A percentile compares a stretch with the other conserved stretches of the same genome.
phyloP scores from a whole-genome alignment of 2,113 vertebrate species.

The Forbesichthys papilliferus region DNA sequence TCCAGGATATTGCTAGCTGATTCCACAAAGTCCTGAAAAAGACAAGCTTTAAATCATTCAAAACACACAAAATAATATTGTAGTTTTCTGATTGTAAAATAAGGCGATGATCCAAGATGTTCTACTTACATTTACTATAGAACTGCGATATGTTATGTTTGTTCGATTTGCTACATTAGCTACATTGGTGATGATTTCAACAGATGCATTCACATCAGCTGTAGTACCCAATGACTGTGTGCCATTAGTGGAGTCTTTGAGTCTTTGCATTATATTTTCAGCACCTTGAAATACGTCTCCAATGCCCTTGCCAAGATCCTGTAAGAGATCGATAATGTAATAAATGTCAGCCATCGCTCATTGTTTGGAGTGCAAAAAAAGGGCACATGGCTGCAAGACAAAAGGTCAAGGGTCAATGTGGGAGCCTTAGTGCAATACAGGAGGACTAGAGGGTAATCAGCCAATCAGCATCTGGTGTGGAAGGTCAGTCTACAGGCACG shows the following conservation, averaged over 20 bases:
- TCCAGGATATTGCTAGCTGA: conserved; percentile 71
- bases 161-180: background rate
- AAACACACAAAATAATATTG: background rate
- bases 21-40: conserved; percentile 78
- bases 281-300: conserved; percentile 27
- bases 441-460: no score
- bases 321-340: conserved; percentile 22
- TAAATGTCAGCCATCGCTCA: background rate
- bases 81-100: background rate
- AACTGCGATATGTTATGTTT: no score
- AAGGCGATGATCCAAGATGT: background rate
- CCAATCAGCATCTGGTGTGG: no score
- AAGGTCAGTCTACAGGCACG: no score
- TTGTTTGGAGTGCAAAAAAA: background rate
- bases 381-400: no score
- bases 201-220: background rate
- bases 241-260: conserved; percentile 28
- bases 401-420: no score
- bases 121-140: no score
- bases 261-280: background rate
- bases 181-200: background rate
- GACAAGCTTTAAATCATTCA: conserved; percentile 10
- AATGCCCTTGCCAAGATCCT: conserved; percentile 63
- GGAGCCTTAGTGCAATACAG: background rate
- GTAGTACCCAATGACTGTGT: accelerated